Conservation (phyloP, 2,113 vertebrate genomes). For the Phyllostomus hastatus region DNA sequence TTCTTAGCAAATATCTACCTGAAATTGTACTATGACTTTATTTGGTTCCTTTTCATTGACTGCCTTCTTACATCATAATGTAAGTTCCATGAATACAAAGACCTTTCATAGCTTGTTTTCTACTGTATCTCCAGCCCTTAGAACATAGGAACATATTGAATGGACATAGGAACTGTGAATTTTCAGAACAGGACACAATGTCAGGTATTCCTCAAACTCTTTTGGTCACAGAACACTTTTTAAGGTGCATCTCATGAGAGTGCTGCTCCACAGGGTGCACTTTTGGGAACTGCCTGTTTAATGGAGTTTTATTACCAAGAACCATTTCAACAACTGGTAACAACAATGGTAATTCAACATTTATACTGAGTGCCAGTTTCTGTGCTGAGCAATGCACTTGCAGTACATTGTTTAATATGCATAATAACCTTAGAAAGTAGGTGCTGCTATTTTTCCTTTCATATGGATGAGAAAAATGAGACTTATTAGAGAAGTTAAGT, state of each 20-base stretch:
- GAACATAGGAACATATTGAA: not conserved
- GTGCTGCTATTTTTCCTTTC: not conserved
- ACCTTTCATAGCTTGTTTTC: not conserved
- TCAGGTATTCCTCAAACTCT: not conserved
- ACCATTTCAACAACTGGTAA: not conserved
- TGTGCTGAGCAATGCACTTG: not conserved
- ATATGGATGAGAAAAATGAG: not conserved
- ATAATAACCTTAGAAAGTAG: not conserved
- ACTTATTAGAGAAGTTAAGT: not conserved
- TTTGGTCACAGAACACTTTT: not conserved
- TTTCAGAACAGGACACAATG: not conserved
- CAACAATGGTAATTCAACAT: not conserved
- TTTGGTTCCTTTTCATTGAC: not conserved
- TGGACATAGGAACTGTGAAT: not conserved
- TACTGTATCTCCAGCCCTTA: not conserved
- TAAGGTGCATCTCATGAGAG: not conserved
- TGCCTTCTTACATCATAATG: not conserved
- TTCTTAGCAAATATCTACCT: not conserved
- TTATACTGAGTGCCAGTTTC: not conserved
- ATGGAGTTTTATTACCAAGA: not conserved
- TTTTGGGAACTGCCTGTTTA: not conserved
- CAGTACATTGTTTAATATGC: not conserved
- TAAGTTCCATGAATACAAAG: not conserved
- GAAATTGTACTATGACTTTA: not conserved
- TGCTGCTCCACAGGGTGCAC: not conserved